Base-by-base conservation (phyloP, 2,113 vertebrate species). In the Otus sunia region DNA sequence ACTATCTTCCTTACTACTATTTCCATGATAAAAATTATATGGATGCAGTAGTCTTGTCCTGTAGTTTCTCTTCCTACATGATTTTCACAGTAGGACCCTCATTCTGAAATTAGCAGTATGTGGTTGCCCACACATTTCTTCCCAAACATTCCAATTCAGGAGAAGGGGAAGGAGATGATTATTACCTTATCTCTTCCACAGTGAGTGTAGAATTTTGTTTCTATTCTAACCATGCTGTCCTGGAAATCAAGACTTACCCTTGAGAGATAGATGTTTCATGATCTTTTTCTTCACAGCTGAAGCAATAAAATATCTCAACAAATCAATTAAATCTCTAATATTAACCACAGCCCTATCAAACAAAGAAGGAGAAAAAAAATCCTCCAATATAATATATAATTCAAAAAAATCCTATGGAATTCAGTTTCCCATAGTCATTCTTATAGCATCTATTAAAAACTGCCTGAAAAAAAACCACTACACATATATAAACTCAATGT, bases 361-460 rank as follows among this genome's bases (percentile, higher is more conserved):
- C 2, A 75, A 50, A 55, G 4, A 52, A 21, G 1, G 9, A 27
- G 16, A 4, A 45, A 56, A 37, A 47, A 7, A 2, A 4, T 0
- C 43, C 43, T 45, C 43, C 43, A 45, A 18, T 45, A 45, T 45
- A 45, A 18, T 45, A 45, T 17, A 45, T 45, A 45, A 45, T 36
- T 50, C 0, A 2, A 45, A 73, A 72, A 60, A 47, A 15, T 3
- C 11, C 4, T 7, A 11, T 13, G 9, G 3, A 85, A 85, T 74
- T 78, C 17, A 32, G 19, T 85, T 88, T 87, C 36, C 23, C 11
- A 49, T 27, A 43, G 14, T 50, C 8, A 26, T 76, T 73, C 43
- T 67, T 27, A n/a, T 2, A 80, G 5, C 18, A 26, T 32, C 26
- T 73, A 19, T 41, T 88, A 69, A 59, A 81, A 64, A 41, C 6